Evolutionary conservation across 2,888 invertebrate species (phyloP).

Genomic region (Galeopsomyia nigrocyanea): DNA sequence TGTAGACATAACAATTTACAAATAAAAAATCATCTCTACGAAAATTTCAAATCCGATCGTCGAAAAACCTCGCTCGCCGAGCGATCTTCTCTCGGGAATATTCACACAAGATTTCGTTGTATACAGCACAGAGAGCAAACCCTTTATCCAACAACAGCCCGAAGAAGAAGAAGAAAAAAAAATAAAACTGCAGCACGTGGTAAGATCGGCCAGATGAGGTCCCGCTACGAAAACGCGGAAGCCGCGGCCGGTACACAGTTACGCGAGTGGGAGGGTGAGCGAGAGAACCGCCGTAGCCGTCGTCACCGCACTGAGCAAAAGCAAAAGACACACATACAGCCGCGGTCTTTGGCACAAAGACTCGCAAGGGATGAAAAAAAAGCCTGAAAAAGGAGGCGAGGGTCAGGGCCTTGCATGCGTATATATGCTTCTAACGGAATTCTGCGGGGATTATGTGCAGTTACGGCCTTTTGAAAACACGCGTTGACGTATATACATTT

Average conservation of each 20-base stretch:
- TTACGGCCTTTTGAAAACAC: too few relatives aligned
- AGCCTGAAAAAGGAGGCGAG: background rate
- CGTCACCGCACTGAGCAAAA: background rate
- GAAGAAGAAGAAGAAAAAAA: too few relatives aligned
- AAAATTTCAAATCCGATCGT: too few relatives aligned
- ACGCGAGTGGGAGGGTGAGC: constrained; percentile 25
- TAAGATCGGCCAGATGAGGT: background rate
- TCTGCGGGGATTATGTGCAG: too few relatives aligned
- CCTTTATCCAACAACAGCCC: too few relatives aligned
- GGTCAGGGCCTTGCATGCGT: background rate
- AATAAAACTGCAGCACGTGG: too few relatives aligned
- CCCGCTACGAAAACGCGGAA: constrained; percentile 29
- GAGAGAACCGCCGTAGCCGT: background rate
- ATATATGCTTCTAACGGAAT: too few relatives aligned
- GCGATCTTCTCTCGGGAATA: background rate
- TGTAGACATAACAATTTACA: too few relatives aligned
- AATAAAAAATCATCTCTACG: too few relatives aligned
- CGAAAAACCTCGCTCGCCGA: background rate
- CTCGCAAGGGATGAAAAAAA: background rate
- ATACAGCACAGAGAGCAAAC: too few relatives aligned
- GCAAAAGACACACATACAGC: background rate
- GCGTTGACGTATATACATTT: too few relatives aligned
- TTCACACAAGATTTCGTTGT: background rate
- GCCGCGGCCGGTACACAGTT: constrained; percentile 24
- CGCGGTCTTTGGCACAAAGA: background rate